A percentile compares a stretch with the other conserved stretches of the same genome.
These are phyloP conservation scores for Dione juno DNA, from an alignment of 2,888 invertebrate species.

Conservation along the genomic window DNA sequence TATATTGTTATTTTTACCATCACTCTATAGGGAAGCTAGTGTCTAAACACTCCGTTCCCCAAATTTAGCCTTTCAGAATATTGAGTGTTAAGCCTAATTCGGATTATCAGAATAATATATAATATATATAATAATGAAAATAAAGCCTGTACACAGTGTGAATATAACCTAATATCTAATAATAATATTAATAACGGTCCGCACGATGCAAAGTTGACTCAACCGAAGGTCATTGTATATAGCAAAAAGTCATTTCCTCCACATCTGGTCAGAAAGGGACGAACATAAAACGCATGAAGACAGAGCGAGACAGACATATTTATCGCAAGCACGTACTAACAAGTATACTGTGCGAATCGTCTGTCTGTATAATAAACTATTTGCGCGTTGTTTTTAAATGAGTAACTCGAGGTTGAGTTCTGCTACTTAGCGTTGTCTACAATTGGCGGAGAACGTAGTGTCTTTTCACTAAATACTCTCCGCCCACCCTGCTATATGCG, in stretches of 20 bases:
- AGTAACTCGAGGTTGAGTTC: background rate
- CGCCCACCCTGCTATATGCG: too few relatives aligned
- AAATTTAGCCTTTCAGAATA: too few relatives aligned
- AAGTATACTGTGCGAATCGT: background rate
- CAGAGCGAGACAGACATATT: conserved; percentile 1
- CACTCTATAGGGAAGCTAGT: too few relatives aligned
- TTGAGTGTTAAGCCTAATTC: too few relatives aligned
- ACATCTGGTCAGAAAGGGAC: conserved; percentile 2
- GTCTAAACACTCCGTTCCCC: too few relatives aligned
- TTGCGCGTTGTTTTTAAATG: background rate
- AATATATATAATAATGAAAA: too few relatives aligned
- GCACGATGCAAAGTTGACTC: background rate
- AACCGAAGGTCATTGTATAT: background rate
- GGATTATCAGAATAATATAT: too few relatives aligned
- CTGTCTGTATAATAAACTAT: background rate
- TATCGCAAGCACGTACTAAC: conserved; percentile 10
- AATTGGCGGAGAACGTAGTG: too few relatives aligned
- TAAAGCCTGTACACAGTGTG: background rate
- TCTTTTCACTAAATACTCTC: too few relatives aligned
- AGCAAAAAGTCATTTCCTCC: background rate
- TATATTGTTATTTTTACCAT: too few relatives aligned
- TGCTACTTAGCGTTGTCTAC: background rate
- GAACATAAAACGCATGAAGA: background rate
- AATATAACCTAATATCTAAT: conserved; percentile 10
- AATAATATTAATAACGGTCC: background rate